These are phyloP conservation scores for Dicroscelio sp. DNA, from an alignment of 2,888 invertebrate species.

Conservation along the genomic window DNA sequence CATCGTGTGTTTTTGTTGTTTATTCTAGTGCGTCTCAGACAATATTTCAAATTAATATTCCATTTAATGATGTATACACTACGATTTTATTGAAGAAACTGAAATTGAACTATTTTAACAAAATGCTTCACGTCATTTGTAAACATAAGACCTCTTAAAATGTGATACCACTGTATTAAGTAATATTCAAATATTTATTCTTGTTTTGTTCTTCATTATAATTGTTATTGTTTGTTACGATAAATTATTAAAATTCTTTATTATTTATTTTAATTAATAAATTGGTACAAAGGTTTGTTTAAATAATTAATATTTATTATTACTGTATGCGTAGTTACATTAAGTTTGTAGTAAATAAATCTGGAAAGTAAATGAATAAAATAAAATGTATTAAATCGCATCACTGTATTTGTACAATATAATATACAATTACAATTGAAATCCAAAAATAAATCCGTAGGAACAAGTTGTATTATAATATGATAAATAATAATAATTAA, in stretches of 20 bases:
- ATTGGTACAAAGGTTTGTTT: no score
- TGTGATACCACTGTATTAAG: not conserved
- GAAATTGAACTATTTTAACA: not conserved
- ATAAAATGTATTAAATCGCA: not conserved
- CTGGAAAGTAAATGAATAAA: not conserved
- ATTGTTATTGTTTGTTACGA: not conserved
- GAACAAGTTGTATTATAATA: not conserved
- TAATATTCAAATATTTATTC: not conserved
- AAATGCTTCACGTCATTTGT: constrained; percentile 15
- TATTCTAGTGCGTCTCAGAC: not conserved
- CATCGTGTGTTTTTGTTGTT: no score
- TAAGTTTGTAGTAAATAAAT: not conserved
- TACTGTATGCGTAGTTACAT: not conserved
- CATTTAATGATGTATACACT: not conserved
- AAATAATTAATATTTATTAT: not conserved
- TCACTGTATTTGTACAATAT: not conserved
- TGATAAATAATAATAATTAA: no score
- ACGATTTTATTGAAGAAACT: not conserved
- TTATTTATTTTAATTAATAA: not conserved
- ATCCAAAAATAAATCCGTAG: not conserved
- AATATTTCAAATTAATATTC: not conserved
- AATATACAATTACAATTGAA: not conserved
- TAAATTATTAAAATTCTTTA: not conserved
- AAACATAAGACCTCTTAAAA: not conserved
- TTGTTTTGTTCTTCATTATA: not conserved